Base-by-base conservation (phyloP, 2,797 vertebrate genomes). In the Florisuga fusca region DNA sequence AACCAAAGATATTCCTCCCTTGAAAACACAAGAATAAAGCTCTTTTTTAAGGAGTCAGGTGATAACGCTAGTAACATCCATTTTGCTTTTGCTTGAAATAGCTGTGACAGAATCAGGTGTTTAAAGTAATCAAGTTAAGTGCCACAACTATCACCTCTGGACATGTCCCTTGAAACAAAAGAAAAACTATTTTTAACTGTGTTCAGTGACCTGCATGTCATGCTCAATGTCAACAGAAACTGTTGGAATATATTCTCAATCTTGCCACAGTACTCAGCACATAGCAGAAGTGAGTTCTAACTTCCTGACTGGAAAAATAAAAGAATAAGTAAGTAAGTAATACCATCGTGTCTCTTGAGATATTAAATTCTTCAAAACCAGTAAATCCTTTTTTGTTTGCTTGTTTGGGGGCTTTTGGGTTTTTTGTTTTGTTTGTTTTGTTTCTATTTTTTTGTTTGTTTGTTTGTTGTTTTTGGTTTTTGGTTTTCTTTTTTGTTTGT, bases 281-380 rank as follows among this genome's bases (percentile, higher is more conserved):
- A 26, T 10, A 36, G 31, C 14, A 63, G 27, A 68, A 82, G 4
- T 55, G 29, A 89, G 2, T 62, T 62, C 43, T 71, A 25, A 2
- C 4, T 53, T 66, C 20, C 14, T 5, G 5, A 23, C 1, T 67
- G 9, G 27, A 88, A 89, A 79, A 69, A 34, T 10, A 83, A 63
- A 16, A 2, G 18, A 59, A 31, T 26, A 58, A 38, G 2, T 38
- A 58, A 38, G 2, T 38, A 84, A 84, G 27, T 50, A 80, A 59
- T 21, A 14, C 1, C 4, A 9, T 14, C 2, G 4, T 36, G 10
- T 27, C 20, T 1, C 54, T 69, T 59, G 20, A 64, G 31, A 18
- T 20, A 33, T 53, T 50, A 74, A 66, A n/a, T 2, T 0, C 3
- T 57, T 74, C 38, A n/a, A 29, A 29, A 45, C 6, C 54, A 15